phyloP scores from a whole-genome alignment of 2,888 invertebrate genomes.

The Monoplex corrugatus region DNA sequence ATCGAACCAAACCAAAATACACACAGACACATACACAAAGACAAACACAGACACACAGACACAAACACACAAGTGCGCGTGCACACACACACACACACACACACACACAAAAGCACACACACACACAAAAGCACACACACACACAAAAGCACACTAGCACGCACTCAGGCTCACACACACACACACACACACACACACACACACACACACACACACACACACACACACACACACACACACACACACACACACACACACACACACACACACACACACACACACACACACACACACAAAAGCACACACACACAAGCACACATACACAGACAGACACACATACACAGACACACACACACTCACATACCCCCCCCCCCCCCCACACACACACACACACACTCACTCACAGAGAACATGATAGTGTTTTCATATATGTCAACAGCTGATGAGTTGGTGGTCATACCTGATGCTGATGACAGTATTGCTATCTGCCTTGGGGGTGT shows the following conservation, averaged over 20 bases:
- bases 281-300: neutral
- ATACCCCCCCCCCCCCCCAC: no score
- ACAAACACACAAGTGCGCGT: neutral
- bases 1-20: neutral
- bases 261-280: no score
- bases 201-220: neutral
- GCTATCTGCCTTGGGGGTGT: conserved; percentile 66
- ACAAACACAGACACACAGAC: no score
- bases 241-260: no score
- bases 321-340: neutral
- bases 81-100: neutral
- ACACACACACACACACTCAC: no score
- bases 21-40: neutral
- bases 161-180: neutral
- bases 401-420: neutral
- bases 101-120: neutral
- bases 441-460: conserved; percentile 69
- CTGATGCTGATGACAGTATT: conserved; percentile 70
- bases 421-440: conserved; percentile 49
- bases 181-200: neutral
- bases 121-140: neutral
- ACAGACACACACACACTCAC: no score
- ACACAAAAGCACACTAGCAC: neutral
- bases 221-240: no score
- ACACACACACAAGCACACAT: neutral